These are phyloP conservation scores for Scaptomyza montana DNA, from an alignment of 1,140 invertebrate genomes.

Conservation along the genomic window DNA sequence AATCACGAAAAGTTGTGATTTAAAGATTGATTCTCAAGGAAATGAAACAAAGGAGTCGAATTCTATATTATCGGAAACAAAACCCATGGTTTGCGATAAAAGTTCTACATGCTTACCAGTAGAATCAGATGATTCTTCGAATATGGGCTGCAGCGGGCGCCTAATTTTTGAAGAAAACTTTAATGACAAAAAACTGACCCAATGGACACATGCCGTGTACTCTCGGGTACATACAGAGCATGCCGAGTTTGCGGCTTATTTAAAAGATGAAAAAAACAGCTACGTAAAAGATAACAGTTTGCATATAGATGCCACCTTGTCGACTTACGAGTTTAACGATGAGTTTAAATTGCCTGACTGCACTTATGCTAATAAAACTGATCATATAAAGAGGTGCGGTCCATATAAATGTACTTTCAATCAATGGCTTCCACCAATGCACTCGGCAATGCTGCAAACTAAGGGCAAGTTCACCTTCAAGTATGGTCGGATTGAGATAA, in stretches of 20 bases:
- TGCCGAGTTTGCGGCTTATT: conserved; percentile 25
- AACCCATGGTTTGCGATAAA: background rate
- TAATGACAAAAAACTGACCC: background rate
- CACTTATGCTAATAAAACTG: no score
- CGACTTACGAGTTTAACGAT: accelerated
- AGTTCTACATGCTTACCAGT: background rate
- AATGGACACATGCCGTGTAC: conserved; percentile 20
- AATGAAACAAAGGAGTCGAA: no score
- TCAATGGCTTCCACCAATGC: no score
- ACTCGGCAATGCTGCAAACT: no score
- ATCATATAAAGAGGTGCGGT: no score
- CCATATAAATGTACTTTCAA: no score
- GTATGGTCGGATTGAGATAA: conserved; percentile 31
- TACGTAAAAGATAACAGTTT: conserved; percentile 29
- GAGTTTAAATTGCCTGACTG: background rate
- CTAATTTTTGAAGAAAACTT: conserved; percentile 50
- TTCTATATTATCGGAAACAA: background rate
- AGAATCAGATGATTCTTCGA: background rate
- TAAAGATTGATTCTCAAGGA: conserved; percentile 7
- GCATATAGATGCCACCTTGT: conserved; percentile 25
- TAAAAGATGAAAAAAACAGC: conserved; percentile 8
- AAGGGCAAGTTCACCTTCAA: no score
- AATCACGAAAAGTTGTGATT: conserved; percentile 1
- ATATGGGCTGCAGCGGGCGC: no score
- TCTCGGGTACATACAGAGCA: background rate